These are phyloP conservation scores for Drosophila guanche DNA, from an alignment of 1,140 invertebrate genomes.

Conservation along the genomic window DNA sequence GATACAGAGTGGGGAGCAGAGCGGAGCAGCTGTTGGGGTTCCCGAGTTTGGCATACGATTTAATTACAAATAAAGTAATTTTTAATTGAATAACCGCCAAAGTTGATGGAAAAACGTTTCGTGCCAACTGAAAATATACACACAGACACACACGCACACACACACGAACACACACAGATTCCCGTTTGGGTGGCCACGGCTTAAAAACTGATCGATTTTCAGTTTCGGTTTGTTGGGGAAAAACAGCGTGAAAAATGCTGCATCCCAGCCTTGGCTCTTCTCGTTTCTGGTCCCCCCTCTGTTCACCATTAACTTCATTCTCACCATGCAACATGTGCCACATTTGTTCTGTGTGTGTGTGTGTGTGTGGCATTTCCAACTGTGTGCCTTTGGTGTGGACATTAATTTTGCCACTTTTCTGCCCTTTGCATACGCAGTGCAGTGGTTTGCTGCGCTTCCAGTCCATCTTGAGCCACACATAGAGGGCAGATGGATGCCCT, in stretches of 20 bases:
- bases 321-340: conserved; percentile 49
- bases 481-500: conserved; percentile 16
- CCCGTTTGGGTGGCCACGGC: not conserved
- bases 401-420: conserved; percentile 63
- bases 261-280: conserved; percentile 26
- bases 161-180: too few relatives aligned
- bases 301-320: conserved; percentile 47
- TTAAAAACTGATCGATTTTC: conserved; percentile 65
- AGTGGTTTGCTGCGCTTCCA: conserved; percentile 31
- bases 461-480: conserved; percentile 1
- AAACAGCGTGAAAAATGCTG: conserved; percentile 40
- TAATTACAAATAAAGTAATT: conserved; percentile 83
- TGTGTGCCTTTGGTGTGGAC: conserved; percentile 41
- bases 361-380: conserved; percentile 3
- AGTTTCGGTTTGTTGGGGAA: conserved; percentile 32
- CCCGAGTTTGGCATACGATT: conserved; percentile 62
- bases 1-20: conserved; percentile 4
- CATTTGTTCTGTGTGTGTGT: conserved; percentile 42
- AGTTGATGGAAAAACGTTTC: conserved; percentile 72
- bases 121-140: conserved; percentile 6
- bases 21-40: conserved; percentile 10
- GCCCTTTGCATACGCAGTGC: conserved; percentile 48
- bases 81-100: conserved; percentile 83
- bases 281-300: conserved; percentile 1
- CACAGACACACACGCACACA: conserved; percentile 22